Base-by-base conservation (phyloP, 1,140 invertebrate genomes). In the Brachionus plicatilis region DNA sequence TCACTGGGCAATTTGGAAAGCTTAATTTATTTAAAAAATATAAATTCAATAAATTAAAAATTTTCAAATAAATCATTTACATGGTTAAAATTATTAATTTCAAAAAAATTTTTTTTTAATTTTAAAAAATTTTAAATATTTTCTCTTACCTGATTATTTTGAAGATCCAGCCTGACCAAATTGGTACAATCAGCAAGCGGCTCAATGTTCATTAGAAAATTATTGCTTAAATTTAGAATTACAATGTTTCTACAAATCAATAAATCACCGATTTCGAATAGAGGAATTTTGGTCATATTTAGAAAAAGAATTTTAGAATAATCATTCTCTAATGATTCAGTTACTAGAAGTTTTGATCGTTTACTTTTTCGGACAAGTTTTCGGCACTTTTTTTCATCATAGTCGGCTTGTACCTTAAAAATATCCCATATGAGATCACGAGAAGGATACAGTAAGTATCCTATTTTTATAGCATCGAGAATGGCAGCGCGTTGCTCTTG, bases 91-190 rank as follows among this genome's bases (percentile, higher is more conserved):
- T n/a, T n/a, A n/a, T 24, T 29, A 29, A 2, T 83, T 50, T 14
- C 5, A 14, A 17, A 47, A 37, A 1, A 68, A n/a, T 1, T n/a
- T 11, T 66, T 27, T 12, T 83, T 65, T 53, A 27, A 17, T 8
- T 8, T 84, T 7, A 5, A 47, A 47, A 47, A 47, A 2, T 47
- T 47, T 29, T 3, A 29, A 29, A 29, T 37, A 7, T 37, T 37
- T 7, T 37, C 33, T 60, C 24, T 85, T 85, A 89, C 88, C 87
- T 88, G 87, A 85, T 90, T 90, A 66, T 86, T 86, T 85, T 88
- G 88, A 9, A 90, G 82, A 86, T 90, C 88, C 17, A 90, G 85
- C 79, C 87, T 88, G n/a, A 88, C 82, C 6, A 90, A 85, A 8
- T 89, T 85, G 75, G 84, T 68, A 85, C 89, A 90, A 17, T 85